Evolutionary conservation across 2,797 vertebrate species (phyloP).

Genomic region (Manis pentadactyla): DNA sequence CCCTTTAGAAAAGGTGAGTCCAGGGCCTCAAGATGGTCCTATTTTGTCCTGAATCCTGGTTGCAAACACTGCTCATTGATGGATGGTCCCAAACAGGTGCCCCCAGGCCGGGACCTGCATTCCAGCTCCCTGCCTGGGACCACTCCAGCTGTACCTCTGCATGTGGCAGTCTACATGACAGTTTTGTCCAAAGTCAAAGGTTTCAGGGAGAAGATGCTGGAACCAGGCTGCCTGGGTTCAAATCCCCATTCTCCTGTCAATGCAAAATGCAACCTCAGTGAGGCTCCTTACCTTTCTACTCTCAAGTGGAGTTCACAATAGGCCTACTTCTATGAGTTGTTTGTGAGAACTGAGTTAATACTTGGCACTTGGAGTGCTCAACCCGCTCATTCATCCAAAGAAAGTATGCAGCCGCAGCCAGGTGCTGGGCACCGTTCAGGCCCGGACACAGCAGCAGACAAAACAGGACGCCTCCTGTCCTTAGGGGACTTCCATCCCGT

Average conservation of each 20-base stretch:
- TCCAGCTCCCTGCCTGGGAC: too few relatives aligned
- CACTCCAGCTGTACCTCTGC: accelerated
- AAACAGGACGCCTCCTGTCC: background rate
- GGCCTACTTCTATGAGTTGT: too few relatives aligned
- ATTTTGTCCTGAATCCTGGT: background rate
- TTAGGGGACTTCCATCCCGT: accelerated
- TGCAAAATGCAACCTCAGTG: accelerated
- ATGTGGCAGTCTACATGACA: accelerated
- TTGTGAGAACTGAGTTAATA: background rate
- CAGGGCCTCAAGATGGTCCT: accelerated
- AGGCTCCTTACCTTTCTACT: background rate
- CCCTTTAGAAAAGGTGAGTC: background rate
- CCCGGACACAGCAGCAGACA: background rate
- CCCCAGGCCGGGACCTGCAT: background rate
- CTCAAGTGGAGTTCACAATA: background rate
- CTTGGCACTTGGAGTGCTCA: accelerated
- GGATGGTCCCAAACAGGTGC: background rate
- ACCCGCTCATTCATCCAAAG: background rate
- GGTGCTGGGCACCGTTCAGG: too few relatives aligned
- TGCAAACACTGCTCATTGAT: background rate
- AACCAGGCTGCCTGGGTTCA: too few relatives aligned
- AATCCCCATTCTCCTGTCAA: background rate
- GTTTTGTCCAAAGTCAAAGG: background rate
- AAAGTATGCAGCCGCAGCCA: accelerated
- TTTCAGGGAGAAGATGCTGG: background rate